phyloP scores from a whole-genome alignment of 2,113 vertebrate genomes.

The Chloroceryle aenea region DNA sequence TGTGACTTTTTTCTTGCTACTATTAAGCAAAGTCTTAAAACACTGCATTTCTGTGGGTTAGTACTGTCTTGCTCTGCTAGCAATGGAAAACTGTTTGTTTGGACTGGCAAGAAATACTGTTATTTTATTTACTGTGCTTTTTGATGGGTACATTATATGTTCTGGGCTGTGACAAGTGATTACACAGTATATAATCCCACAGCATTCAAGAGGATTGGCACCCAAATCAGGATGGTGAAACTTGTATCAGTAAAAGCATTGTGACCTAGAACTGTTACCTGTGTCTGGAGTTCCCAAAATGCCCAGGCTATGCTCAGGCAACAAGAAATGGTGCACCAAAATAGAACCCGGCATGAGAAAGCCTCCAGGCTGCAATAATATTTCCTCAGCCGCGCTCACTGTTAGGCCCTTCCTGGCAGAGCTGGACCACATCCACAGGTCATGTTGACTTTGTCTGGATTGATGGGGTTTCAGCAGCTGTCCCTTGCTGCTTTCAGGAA shows the following conservation, averaged over 20 bases:
- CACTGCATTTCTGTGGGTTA: slow-evolving; percentile 24
- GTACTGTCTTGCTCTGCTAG: slow-evolving; percentile 20
- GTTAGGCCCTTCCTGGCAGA: slow-evolving; percentile 30
- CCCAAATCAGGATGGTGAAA: not conserved
- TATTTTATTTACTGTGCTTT: slow-evolving; percentile 7
- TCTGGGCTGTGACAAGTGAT: not conserved
- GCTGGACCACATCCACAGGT: slow-evolving; percentile 12
- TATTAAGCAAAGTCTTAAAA: slow-evolving; percentile 35
- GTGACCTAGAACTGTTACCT: not conserved
- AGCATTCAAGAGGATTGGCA: accelerated
- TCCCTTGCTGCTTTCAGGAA: slow-evolving; percentile 20
- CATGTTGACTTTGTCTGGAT: slow-evolving; percentile 46
- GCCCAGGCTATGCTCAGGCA: not conserved
- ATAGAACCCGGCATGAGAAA: slow-evolving; percentile 45
- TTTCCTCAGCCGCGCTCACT: not conserved
- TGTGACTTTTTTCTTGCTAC: not conserved
- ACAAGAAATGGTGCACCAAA: not conserved
- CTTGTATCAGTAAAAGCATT: not conserved
- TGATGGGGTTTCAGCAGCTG: slow-evolving; percentile 40
- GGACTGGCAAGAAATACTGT: slow-evolving; percentile 20
- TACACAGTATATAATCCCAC: not conserved
- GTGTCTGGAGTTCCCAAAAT: not conserved
- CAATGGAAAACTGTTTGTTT: slow-evolving; percentile 42
- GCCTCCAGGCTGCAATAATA: slow-evolving; percentile 31
- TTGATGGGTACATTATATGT: not conserved